These are phyloP conservation scores for Dasypogon diadema DNA, from an alignment of 2,888 invertebrate genomes.

Conservation along the genomic window DNA sequence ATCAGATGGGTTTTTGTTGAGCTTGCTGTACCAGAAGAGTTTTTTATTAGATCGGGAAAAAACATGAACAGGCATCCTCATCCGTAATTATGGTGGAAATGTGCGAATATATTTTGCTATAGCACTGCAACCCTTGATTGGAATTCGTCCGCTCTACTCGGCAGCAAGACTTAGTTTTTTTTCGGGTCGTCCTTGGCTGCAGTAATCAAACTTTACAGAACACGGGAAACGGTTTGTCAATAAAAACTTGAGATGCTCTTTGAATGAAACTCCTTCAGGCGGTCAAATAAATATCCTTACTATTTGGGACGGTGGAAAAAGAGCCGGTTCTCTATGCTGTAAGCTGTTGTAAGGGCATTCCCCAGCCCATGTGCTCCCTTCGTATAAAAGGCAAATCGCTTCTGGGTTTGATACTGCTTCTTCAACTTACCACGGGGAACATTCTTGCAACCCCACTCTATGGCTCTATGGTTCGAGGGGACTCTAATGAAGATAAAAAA, in stretches of 20 bases:
- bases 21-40: conserved; percentile 45
- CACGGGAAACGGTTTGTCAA: neutral
- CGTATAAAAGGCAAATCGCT: conserved; percentile 17
- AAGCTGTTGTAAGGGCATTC: neutral
- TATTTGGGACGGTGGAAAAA: neutral
- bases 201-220: conserved; percentile 1
- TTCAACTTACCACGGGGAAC: conserved; percentile 1
- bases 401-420: neutral
- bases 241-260: neutral
- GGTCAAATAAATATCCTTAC: conserved; percentile 9
- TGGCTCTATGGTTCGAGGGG: neutral
- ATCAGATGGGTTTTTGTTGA: conserved; percentile 49
- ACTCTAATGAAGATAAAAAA: conserved; percentile 53
- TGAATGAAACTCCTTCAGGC: neutral
- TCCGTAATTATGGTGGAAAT: conserved; percentile 42
- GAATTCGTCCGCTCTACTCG: conserved; percentile 19
- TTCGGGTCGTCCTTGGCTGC: neutral
- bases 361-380: neutral
- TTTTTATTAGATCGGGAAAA: conserved; percentile 45
- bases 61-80: conserved; percentile 10
- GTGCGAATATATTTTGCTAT: conserved; percentile 29
- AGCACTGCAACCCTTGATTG: conserved; percentile 17
- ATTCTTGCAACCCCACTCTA: neutral
- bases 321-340: neutral
- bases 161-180: neutral